Conservation (phyloP, 2,113 vertebrate species). For the Motacilla tschutschensis region DNA sequence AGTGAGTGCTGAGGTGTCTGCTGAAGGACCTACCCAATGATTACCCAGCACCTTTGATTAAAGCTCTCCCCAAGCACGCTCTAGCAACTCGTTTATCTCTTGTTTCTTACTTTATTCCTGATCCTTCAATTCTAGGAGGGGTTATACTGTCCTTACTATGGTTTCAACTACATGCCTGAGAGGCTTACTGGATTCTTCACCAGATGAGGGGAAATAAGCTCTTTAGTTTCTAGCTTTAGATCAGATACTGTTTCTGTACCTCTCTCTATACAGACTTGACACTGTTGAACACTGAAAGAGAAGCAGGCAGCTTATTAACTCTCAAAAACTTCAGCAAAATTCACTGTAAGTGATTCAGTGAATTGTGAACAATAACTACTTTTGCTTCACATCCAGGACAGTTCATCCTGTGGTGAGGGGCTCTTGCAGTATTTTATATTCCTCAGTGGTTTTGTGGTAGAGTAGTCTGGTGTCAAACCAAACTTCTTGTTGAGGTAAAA, state of each 20-base stretch:
- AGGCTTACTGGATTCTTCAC: constrained; percentile 24
- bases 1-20: neutral
- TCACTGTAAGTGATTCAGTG: neutral
- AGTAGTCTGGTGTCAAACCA: neutral
- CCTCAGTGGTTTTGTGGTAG: neutral
- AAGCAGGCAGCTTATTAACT: neutral
- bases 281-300: neutral
- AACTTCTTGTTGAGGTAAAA: neutral
- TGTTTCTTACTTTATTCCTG: constrained; percentile 6
- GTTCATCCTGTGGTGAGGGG: neutral
- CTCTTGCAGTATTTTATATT: neutral
- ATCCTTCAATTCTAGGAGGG: constrained; percentile 9
- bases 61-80: neutral
- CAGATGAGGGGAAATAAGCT: constrained; percentile 36
- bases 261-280: neutral
- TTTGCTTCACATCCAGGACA: neutral
- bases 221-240: constrained; percentile 35
- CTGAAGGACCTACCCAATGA: neutral
- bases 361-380: neutral
- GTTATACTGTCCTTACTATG: constrained; percentile 3
- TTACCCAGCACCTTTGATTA: neutral
- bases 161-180: neutral
- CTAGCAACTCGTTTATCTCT: neutral
- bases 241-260: neutral
- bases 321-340: constrained; percentile 9